These are phyloP conservation scores for Coryphaenoides rupestris DNA, from an alignment of 2,113 vertebrate genomes.

Conservation along the genomic window DNA sequence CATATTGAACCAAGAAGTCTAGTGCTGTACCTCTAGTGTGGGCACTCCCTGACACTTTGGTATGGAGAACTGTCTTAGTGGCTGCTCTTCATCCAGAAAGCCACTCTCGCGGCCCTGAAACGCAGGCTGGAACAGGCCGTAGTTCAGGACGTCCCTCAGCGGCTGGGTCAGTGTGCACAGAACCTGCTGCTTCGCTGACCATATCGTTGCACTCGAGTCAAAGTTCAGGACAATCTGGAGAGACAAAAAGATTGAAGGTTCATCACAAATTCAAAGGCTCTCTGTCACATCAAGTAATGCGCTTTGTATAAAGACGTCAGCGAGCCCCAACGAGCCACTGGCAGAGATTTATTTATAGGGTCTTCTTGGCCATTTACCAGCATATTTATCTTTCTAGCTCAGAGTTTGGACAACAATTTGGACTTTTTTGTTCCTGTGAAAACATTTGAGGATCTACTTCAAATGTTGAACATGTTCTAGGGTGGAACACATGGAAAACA, in stretches of 20 bases:
- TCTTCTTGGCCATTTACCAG: too few species aligned
- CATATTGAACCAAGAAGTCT: too few species aligned
- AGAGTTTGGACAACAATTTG: too few species aligned
- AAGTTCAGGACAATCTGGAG: slow-evolving; percentile 64
- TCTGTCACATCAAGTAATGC: neutral
- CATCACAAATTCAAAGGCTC: neutral
- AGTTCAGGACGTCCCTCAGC: slow-evolving; percentile 85
- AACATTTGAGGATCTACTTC: too few species aligned
- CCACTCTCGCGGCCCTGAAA: slow-evolving; percentile 83
- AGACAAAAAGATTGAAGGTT: neutral
- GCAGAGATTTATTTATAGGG: too few species aligned
- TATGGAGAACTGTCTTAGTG: slow-evolving; percentile 80
- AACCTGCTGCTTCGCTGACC: slow-evolving; percentile 84
- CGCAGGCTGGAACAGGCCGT: slow-evolving; percentile 86
- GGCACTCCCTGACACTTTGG: slow-evolving; percentile 75
- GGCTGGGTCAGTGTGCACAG: slow-evolving; percentile 84
- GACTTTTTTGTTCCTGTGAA: too few species aligned
- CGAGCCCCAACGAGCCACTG: too few species aligned
- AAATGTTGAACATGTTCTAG: too few species aligned
- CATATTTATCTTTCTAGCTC: too few species aligned
- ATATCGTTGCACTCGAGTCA: slow-evolving; percentile 80
- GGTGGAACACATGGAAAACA: too few species aligned
- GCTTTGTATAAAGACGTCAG: neutral
- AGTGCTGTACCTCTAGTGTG: slow-evolving; percentile 78
- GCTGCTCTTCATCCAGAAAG: slow-evolving; percentile 85